Conservation (phyloP, 2,113 vertebrate genomes). For the Monarcha castaneiventris region DNA sequence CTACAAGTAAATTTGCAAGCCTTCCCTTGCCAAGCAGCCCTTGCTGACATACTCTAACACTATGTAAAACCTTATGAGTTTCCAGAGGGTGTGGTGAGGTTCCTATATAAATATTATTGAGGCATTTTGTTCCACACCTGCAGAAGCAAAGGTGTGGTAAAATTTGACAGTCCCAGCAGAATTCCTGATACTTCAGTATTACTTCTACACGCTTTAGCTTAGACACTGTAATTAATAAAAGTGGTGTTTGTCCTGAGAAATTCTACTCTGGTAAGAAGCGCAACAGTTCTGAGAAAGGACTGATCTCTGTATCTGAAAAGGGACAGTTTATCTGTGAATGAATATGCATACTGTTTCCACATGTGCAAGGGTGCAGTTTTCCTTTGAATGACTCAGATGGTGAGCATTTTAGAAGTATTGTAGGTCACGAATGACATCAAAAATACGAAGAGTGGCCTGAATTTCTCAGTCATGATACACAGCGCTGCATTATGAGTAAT, state of each 20-base stretch:
- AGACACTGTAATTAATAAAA: not conserved
- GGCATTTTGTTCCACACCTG: constrained; percentile 17
- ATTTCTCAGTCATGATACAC: not conserved
- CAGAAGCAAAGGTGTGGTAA: constrained; percentile 44
- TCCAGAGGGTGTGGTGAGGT: constrained; percentile 35
- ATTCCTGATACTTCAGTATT: not conserved
- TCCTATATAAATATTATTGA: constrained; percentile 15
- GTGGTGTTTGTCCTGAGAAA: not conserved
- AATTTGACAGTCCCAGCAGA: not conserved
- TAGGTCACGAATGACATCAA: not conserved
- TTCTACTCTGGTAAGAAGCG: not conserved
- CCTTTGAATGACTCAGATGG: not conserved
- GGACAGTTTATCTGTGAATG: not conserved
- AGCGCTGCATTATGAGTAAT: not conserved
- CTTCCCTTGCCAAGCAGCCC: not conserved
- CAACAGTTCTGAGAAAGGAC: not conserved
- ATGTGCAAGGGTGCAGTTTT: not conserved
- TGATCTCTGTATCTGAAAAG: not conserved
- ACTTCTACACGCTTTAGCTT: not conserved
- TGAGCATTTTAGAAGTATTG: not conserved
- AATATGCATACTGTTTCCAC: not conserved
- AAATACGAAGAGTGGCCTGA: not conserved
- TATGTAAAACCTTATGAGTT: not conserved
- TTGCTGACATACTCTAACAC: not conserved
- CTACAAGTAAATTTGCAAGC: not conserved